These are phyloP conservation scores for Borostomias antarcticus DNA, from an alignment of 2,797 vertebrate species.

Conservation along the genomic window DNA sequence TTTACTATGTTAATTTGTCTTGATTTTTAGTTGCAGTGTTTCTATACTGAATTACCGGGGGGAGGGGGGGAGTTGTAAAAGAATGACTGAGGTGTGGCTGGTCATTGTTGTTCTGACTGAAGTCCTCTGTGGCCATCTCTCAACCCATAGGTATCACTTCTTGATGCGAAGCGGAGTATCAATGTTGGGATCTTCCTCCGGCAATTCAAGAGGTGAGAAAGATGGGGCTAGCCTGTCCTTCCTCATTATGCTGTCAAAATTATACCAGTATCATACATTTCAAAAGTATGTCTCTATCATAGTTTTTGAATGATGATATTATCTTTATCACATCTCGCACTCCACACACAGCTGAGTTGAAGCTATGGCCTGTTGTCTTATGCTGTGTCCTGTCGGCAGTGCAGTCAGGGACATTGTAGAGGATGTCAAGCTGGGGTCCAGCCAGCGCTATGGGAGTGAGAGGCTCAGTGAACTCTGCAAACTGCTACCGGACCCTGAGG, in stretches of 20 bases:
- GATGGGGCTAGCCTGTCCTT: no score
- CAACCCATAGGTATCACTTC: slow-evolving; percentile 12
- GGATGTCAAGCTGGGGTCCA: slow-evolving; percentile 42
- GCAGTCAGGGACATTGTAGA: slow-evolving; percentile 3
- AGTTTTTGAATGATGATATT: not conserved
- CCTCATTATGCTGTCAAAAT: not conserved
- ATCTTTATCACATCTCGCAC: no score
- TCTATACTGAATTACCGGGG: not conserved
- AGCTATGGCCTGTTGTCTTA: not conserved
- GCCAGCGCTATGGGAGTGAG: slow-evolving; percentile 38
- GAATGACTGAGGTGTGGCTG: not conserved
- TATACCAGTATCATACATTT: not conserved
- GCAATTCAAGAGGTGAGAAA: slow-evolving; percentile 25
- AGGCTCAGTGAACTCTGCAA: slow-evolving; percentile 45
- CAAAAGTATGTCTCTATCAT: not conserved
- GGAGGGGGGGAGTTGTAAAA: no score
- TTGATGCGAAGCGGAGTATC: slow-evolving; percentile 21
- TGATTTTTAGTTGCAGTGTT: no score
- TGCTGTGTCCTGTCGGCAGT: slow-evolving; percentile 3
- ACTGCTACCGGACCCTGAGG: slow-evolving; percentile 48
- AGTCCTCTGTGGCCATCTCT: not conserved
- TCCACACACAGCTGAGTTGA: no score
- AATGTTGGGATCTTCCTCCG: slow-evolving; percentile 28
- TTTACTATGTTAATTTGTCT: not conserved
- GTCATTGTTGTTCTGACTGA: not conserved